Conservation (phyloP, 2,888 invertebrate species). For the Pyrgus malvae region DNA sequence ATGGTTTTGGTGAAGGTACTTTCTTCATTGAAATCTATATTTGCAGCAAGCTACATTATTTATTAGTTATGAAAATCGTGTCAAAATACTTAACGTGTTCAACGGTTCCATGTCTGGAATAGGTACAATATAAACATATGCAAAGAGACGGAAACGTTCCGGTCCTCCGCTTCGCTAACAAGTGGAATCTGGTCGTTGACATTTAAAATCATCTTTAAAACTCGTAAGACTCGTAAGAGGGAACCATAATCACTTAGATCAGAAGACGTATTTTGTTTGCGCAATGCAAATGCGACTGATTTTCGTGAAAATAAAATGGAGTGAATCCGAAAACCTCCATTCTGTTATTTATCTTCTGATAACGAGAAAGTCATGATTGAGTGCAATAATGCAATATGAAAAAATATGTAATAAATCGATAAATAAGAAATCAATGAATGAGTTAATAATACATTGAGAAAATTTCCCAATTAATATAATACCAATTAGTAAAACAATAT, state of each 20-base stretch:
- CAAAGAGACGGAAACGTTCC: not conserved
- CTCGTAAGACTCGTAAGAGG: constrained; percentile 19
- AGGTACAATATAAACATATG: no score
- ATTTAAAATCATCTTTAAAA: constrained; percentile 21
- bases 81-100: no score
- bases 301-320: constrained; percentile 54
- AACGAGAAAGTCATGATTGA: constrained; percentile 55
- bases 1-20: no score
- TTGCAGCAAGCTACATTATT: no score
- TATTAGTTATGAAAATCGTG: not conserved
- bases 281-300: constrained; percentile 50
- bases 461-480: no score
- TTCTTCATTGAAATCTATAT: no score
- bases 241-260: not conserved
- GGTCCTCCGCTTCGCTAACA: constrained; percentile 2
- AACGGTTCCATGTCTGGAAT: no score
- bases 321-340: constrained; percentile 39
- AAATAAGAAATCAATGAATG: no score
- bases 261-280: constrained; percentile 46
- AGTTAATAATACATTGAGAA: no score
- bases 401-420: no score
- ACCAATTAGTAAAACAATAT: no score
- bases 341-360: constrained; percentile 66
- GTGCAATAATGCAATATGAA: constrained; percentile 41
- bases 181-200: constrained; percentile 10